Percentiles rank a stretch among this genome's conserved stretches.
Conservation (phyloP, 2,888 invertebrate species). For the Acleris laterana region DNA sequence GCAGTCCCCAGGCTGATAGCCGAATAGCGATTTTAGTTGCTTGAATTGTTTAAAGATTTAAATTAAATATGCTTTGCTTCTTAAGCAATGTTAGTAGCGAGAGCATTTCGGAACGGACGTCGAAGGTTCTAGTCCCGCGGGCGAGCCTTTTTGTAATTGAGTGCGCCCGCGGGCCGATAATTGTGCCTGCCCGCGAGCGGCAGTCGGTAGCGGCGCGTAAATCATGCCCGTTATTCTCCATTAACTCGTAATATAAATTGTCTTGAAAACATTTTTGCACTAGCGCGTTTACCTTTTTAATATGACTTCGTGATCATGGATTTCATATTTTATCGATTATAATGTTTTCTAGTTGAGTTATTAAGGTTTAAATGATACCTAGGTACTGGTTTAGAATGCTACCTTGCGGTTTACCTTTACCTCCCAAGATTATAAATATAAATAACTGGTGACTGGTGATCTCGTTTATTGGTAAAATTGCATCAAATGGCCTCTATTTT, state of each 20-base stretch:
- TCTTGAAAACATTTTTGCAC: constrained; percentile 71
- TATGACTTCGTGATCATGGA: no score
- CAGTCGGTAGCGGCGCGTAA: constrained; percentile 63
- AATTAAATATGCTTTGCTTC: not conserved
- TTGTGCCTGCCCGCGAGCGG: constrained; percentile 75
- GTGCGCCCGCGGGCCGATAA: constrained; percentile 84
- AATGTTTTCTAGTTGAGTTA: no score
- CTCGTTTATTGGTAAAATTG: no score
- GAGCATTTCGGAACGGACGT: constrained; percentile 59
- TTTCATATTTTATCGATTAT: no score
- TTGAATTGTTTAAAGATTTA: not conserved
- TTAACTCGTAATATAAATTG: constrained; percentile 82
- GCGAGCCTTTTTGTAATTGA: constrained; percentile 82
- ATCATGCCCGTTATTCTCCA: constrained; percentile 83
- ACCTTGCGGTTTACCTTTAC: no score
- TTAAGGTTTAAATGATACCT: no score
- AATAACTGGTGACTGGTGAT: no score
- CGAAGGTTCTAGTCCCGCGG: constrained; percentile 73
- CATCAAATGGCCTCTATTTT: no score
- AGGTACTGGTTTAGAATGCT: no score
- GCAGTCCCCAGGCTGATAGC: constrained; percentile 75
- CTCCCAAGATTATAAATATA: no score
- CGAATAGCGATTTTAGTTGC: constrained; percentile 65
- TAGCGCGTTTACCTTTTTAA: constrained; percentile 3
- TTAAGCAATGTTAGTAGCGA: constrained; percentile 56